phyloP scores from a whole-genome alignment of 2,113 vertebrate species.

The Odocoileus virginianus region DNA sequence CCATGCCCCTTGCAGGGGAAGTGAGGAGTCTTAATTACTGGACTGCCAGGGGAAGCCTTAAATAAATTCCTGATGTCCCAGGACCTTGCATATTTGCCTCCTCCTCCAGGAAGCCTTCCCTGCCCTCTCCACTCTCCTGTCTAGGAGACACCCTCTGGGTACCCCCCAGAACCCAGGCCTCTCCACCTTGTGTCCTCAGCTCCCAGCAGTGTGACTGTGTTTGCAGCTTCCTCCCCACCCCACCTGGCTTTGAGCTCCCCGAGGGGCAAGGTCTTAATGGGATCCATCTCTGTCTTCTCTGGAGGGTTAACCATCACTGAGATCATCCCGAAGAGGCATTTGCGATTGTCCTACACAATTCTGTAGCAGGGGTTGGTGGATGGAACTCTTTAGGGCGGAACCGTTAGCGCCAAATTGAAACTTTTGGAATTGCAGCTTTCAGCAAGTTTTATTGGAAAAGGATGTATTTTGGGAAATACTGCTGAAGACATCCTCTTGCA shows the following conservation, averaged over 20 bases:
- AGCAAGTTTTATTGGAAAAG: not conserved
- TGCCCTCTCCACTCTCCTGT: not conserved
- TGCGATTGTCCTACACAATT: not conserved
- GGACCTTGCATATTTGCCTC: not conserved
- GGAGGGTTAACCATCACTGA: not conserved
- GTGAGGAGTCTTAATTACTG: not conserved
- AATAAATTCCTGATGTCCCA: not conserved
- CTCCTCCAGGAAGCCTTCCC: not conserved
- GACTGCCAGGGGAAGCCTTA: not conserved
- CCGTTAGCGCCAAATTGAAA: not conserved
- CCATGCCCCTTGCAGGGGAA: not conserved
- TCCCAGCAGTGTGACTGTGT: not conserved
- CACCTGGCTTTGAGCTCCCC: not conserved
- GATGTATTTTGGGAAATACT: not conserved
- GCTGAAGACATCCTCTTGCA: not conserved
- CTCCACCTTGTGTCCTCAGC: not conserved
- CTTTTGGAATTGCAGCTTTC: not conserved
- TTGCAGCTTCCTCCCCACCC: no score
- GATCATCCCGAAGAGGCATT: not conserved
- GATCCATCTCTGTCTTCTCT: not conserved
- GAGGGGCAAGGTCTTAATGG: not conserved
- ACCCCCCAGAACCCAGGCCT: not conserved
- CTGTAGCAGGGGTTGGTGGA: not conserved
- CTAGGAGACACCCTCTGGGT: not conserved
- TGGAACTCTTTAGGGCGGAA: not conserved